Evolutionary conservation across 1,140 invertebrate species (phyloP), one percentile per base, ranked within the genome.

Genomic region (Macrocentrus cingulum): DNA sequence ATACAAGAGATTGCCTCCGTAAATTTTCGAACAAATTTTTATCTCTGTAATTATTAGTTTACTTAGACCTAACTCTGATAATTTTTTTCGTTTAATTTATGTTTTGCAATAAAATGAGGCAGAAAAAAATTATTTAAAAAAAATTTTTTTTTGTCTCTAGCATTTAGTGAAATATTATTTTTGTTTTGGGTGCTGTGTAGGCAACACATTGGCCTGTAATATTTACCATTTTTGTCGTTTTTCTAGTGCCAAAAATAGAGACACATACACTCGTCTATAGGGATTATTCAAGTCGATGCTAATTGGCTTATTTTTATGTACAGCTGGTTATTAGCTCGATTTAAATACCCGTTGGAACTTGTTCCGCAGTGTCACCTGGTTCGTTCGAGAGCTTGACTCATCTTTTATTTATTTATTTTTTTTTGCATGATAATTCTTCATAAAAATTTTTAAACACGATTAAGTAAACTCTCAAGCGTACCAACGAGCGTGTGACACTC

Each of bases 301-400:
- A 70, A 72, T 71, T 74, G 66, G 60, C 58, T 70, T 67, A 72
- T 74, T 70, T n/a, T n/a, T 71, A 71, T 72, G 70, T 70, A 69
- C 64, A 69, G 65, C 53, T 23, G 58, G 59, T 66, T 68, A 71
- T 71, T 72, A 69, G 64, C 59, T 56, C 54, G 52, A 66, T 64
- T 67, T 61, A 56, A 34, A 52, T 36, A 63, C 60, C 66, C 61
- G n/a, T 65, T 54, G 25, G 22, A 61, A 69, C 61, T 58, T 64
- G 62, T 71, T 72, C 61, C 64, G 37, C 59, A 60, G 48, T 52
- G 64, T 46, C 48, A 54, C 66, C 65, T 65, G 67, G 62, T 72
- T 71, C 66, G 67, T 62, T 62, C 13, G 37, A 39, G 8, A n/a
- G n/a, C n/a, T 20, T 44, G 29, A 54, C 51, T 25, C 15, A 22